Conservation (phyloP, 1,140 invertebrate species). For the Panonychus citri region DNA sequence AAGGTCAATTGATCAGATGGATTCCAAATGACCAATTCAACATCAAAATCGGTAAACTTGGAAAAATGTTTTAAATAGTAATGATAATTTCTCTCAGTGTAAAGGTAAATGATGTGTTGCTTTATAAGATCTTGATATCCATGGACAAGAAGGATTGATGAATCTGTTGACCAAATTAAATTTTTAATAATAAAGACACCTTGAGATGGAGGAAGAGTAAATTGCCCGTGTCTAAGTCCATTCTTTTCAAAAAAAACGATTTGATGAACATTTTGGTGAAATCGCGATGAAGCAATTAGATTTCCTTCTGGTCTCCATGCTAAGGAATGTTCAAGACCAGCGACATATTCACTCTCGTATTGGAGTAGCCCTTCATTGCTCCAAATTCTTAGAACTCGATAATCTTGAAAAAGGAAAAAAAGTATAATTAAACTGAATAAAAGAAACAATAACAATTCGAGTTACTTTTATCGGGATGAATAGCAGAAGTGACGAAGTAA, state of each 20-base stretch:
- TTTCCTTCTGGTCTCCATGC: slow-evolving; percentile 55
- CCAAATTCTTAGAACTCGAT: slow-evolving; percentile 42
- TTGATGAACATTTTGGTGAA: slow-evolving; percentile 32
- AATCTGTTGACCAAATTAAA: slow-evolving; percentile 51
- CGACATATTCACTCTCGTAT: slow-evolving; percentile 41
- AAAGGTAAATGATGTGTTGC: slow-evolving; percentile 36
- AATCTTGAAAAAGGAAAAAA: slow-evolving; percentile 12
- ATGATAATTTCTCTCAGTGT: slow-evolving; percentile 59
- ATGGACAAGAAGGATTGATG: slow-evolving; percentile 42
- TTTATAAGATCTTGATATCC: slow-evolving; percentile 22
- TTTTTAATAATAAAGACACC: slow-evolving; percentile 22
- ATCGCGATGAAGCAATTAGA: slow-evolving; percentile 45
- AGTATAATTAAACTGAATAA: neutral
- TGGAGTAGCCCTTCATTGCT: slow-evolving; percentile 43
- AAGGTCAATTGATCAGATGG: slow-evolving; percentile 30
- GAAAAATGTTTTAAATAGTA: slow-evolving; percentile 62
- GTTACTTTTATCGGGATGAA: slow-evolving; percentile 22
- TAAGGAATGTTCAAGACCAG: slow-evolving; percentile 39
- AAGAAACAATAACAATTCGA: neutral
- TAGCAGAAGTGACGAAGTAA: slow-evolving; percentile 49
- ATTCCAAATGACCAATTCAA: slow-evolving; percentile 33
- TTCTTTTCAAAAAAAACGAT: slow-evolving; percentile 75
- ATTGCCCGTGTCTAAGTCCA: slow-evolving; percentile 62
- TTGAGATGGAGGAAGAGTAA: slow-evolving; percentile 32
- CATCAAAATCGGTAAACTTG: slow-evolving; percentile 24